phyloP scores from a whole-genome alignment of 2,797 vertebrate genomes.

The Valencia hispanica region DNA sequence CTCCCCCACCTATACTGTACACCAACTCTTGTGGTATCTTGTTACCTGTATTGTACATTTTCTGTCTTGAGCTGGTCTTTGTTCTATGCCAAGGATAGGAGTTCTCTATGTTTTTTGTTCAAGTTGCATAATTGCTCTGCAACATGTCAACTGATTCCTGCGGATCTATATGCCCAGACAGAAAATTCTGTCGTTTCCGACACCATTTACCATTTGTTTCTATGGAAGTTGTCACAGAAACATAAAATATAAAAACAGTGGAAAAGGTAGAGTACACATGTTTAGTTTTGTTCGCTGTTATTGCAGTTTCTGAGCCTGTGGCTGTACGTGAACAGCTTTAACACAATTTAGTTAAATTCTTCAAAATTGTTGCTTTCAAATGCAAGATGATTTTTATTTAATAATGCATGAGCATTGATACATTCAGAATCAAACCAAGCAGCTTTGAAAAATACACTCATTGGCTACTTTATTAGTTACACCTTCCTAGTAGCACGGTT shows the following conservation, averaged over 20 bases:
- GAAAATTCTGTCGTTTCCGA: background rate
- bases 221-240: background rate
- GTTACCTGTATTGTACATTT: constrained; percentile 26
- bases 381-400: background rate
- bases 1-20: background rate
- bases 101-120: constrained; percentile 41
- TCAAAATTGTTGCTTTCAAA: background rate
- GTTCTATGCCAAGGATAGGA: constrained; percentile 1
- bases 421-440: background rate
- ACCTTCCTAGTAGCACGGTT: background rate
- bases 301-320: background rate
- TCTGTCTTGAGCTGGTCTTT: constrained; percentile 29
- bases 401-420: background rate
- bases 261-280: too few species aligned
- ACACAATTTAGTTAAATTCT: background rate
- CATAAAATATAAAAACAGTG: background rate
- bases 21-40: constrained; percentile 11
- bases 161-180: constrained; percentile 37
- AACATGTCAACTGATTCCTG: constrained; percentile 30
- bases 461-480: background rate
- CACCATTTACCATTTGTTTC: background rate
- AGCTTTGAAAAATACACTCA: background rate
- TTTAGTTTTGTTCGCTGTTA: background rate
- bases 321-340: background rate
- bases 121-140: constrained; percentile 26